A percentile compares a stretch with the other conserved stretches of the same genome.
Evolutionary conservation across 1,140 invertebrate species (phyloP).

Genomic region (Nasonia vitripennis): DNA sequence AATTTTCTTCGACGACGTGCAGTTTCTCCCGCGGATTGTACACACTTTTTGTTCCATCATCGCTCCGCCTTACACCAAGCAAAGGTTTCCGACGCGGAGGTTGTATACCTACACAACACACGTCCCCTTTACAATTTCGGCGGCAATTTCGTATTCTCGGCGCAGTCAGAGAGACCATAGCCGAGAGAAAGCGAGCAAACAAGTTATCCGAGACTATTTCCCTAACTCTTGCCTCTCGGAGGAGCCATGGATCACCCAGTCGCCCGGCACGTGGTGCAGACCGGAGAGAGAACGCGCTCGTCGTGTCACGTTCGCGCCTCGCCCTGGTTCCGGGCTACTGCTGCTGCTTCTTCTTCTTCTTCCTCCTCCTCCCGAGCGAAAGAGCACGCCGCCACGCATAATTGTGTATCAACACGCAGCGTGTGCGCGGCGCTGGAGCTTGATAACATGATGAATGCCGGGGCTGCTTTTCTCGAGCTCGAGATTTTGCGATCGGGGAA

Average conservation of each 20-base stretch:
- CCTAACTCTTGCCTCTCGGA: constrained; percentile 72
- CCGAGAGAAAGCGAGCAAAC: constrained; percentile 65
- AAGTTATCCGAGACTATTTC: constrained; percentile 75
- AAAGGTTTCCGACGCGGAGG: neutral
- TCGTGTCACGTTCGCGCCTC: constrained; percentile 11
- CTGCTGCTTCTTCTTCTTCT: neutral
- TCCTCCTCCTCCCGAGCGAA: constrained; percentile 42
- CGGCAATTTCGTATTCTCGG: constrained; percentile 71
- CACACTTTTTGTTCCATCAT: constrained; percentile 19
- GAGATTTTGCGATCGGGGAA: neutral
- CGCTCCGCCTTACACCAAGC: neutral
- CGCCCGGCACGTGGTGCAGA: constrained; percentile 62
- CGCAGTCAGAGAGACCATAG: constrained; percentile 49
- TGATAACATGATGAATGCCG: constrained; percentile 74
- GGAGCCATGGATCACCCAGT: constrained; percentile 72
- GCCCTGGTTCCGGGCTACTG: neutral
- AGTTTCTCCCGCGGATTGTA: neutral
- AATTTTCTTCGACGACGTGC: constrained; percentile 27
- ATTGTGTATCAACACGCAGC: constrained; percentile 74
- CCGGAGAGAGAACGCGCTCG: neutral
- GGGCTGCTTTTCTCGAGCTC: constrained; percentile 49
- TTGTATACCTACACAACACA: neutral
- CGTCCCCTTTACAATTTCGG: constrained; percentile 67
- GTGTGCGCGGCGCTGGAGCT: constrained; percentile 61
- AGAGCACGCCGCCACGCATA: constrained; percentile 72